phyloP scores from a whole-genome alignment of 1,140 invertebrate genomes.

The Drosophila miranda region DNA sequence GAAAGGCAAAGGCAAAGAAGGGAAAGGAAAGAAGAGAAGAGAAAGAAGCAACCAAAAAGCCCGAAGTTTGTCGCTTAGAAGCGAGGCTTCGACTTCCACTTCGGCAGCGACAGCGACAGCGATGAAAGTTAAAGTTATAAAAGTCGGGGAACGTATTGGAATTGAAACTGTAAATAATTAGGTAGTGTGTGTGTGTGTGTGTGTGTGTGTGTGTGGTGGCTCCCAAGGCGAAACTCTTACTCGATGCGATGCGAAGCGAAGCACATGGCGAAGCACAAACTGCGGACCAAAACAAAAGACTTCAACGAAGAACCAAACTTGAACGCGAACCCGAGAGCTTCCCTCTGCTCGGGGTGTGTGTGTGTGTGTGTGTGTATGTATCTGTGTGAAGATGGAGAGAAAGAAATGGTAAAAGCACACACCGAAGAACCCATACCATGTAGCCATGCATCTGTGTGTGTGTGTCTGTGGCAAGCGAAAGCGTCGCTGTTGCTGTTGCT shows the following conservation, averaged over 20 bases:
- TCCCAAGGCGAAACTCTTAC: constrained; percentile 74
- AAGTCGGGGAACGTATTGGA: constrained; percentile 64
- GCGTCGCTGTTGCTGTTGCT: constrained; percentile 43
- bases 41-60: constrained; percentile 27
- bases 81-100: neutral
- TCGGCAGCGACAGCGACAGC: neutral
- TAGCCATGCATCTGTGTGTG: constrained; percentile 7
- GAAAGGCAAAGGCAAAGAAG: constrained; percentile 20
- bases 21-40: constrained; percentile 23
- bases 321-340: constrained; percentile 6
- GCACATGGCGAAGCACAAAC: constrained; percentile 65
- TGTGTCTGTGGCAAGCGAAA: constrained; percentile 68
- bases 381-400: constrained; percentile 46
- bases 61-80: constrained; percentile 44
- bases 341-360: neutral
- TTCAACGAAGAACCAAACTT: constrained; percentile 79
- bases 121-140: constrained; percentile 80
- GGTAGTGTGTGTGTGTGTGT: constrained; percentile 14
- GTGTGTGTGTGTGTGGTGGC: constrained; percentile 22
- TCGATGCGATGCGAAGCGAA: constrained; percentile 22
- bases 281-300: constrained; percentile 76
- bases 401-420: constrained; percentile 71
- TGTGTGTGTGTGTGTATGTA: constrained; percentile 10
- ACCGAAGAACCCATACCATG: constrained; percentile 25
- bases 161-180: constrained; percentile 71